These are phyloP conservation scores for Peromyscus polionotus DNA, from an alignment of 2,113 vertebrate species.

Conservation along the genomic window DNA sequence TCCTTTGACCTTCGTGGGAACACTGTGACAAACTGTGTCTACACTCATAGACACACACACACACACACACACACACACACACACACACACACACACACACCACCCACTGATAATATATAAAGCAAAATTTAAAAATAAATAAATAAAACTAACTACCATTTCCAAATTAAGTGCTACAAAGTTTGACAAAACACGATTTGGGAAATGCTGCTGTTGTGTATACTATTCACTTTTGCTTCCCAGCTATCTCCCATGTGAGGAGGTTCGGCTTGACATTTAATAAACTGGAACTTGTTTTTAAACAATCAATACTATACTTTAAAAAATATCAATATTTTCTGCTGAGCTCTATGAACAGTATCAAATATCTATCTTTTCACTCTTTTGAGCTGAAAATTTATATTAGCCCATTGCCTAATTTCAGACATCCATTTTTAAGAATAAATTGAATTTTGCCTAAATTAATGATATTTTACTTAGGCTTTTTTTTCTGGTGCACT, in stretches of 20 bases:
- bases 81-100: background rate
- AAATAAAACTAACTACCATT: background rate
- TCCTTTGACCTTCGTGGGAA: background rate
- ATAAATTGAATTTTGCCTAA: background rate
- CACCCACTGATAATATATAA: background rate
- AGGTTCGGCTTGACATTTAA: background rate
- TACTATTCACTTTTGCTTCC: slow-evolving; percentile 14
- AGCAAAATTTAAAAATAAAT: background rate
- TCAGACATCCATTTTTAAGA: background rate
- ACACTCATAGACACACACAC: background rate
- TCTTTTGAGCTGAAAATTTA: background rate
- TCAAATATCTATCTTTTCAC: background rate
- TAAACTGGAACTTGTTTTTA: background rate
- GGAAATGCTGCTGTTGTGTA: background rate
- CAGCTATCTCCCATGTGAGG: background rate
- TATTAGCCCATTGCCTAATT: slow-evolving; percentile 26
- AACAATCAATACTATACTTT: background rate
- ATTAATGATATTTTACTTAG: background rate
- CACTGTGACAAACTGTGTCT: background rate
- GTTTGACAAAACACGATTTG: background rate
- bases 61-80: background rate
- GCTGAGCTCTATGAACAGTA: background rate
- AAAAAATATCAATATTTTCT: slow-evolving; percentile 35
- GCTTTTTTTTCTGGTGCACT: background rate
- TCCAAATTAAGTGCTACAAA: background rate